Base-by-base conservation (phyloP, 1,140 invertebrate genomes). In the Zaprionus capensis region DNA sequence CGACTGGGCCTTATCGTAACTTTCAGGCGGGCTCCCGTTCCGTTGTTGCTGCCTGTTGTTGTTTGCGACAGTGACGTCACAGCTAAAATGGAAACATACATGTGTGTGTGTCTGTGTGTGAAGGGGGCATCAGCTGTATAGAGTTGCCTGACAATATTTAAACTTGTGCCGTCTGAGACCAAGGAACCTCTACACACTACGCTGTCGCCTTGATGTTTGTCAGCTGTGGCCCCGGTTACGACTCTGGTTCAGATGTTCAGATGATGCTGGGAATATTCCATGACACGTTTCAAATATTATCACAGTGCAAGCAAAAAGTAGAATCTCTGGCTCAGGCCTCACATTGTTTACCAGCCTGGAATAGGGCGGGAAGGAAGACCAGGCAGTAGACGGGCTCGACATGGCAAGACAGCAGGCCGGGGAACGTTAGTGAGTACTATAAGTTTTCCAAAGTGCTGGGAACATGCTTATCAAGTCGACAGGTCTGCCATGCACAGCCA, bases 281-380 rank as follows among this genome's bases (percentile, higher is more conserved):
- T 84, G 84, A 90, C 84, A 88, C 85, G 85, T 76, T 88, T 85
- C 81, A 87, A 87, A 87, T 87, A 87, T 87, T 87, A 75, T 87
- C 75, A 66, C 78, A 81, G 69, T 58, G 69, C 71, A 87, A 88
- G 85, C 81, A 81, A 61, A 81, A 53, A 58, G 57, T 68, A 49
- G 28, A 85, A 59, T 62, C 73, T 71, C 22, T 41, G 59, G 20
- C 44, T 58, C 31, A 24, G 34, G 41, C 26, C 57, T 72, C 61
- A 63, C 46, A 20, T 71, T 75, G 53, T 59, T 70, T 70, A 49
- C 28, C 49, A 38, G 41, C 12, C 51, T 31, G 22, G 17, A n/a
- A 34, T 14, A n/a, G 20, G 44, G 24, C 17, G 28, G 46, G 44
- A 2, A 44, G 31, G 57, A 53, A 56, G 44, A 51, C 41, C 41